Evolutionary conservation across 2,888 invertebrate species (phyloP).

Genomic region (Sicus ferrugineus): DNA sequence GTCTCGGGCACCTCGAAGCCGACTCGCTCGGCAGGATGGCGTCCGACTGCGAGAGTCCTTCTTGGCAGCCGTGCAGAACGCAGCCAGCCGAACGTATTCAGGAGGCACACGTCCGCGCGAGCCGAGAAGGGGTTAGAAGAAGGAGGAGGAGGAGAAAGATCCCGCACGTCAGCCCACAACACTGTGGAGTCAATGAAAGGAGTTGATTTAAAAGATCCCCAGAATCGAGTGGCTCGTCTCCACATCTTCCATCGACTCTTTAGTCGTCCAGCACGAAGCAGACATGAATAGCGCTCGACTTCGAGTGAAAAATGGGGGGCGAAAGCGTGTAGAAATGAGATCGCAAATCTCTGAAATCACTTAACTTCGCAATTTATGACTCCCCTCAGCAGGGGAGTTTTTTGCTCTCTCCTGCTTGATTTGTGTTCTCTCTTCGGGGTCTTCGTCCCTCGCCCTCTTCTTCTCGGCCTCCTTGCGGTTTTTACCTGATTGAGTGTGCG

Average conservation of each 20-base stretch:
- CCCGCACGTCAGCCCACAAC: not conserved
- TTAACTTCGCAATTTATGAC: conserved; percentile 14
- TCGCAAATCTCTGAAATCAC: conserved; percentile 14
- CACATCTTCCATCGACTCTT: not conserved
- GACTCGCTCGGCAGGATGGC: not conserved
- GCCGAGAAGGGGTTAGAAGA: not conserved
- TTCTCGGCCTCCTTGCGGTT: not conserved
- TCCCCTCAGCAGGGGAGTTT: not conserved
- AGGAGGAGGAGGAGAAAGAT: not conserved
- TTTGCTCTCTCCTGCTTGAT: not conserved
- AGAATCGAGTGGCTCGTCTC: not conserved
- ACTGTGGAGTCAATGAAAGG: not conserved
- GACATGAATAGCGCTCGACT: not conserved
- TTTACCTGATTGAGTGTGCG: conserved; percentile 1
- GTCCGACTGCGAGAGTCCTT: too few species aligned
- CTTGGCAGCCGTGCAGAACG: too few species aligned
- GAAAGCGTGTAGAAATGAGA: not conserved
- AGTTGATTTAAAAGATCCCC: not conserved
- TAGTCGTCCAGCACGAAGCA: not conserved
- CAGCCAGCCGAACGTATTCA: too few species aligned
- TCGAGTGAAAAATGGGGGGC: not conserved
- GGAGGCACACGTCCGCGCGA: too few species aligned
- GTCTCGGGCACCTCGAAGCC: too few species aligned
- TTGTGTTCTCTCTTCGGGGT: not conserved
- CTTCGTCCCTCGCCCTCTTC: not conserved